These are phyloP conservation scores for Hirtodrosophila trivittata DNA, from an alignment of 2,888 invertebrate genomes.

Conservation along the genomic window DNA sequence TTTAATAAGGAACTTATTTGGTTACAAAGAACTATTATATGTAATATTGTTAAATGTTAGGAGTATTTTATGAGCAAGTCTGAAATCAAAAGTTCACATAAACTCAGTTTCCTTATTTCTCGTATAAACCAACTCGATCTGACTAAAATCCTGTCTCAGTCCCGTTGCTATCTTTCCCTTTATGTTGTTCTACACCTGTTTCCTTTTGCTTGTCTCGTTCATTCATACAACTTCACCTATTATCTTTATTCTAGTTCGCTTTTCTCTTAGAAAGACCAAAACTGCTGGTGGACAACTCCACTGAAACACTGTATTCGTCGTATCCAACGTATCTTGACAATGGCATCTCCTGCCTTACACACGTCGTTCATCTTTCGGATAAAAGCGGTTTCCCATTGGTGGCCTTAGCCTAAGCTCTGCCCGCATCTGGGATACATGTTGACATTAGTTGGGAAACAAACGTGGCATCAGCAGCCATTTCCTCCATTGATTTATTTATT, in stretches of 20 bases:
- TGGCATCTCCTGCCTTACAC: constrained; percentile 2
- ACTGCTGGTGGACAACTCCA: constrained; percentile 14
- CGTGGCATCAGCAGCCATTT: constrained; percentile 21
- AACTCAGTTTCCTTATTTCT: no score
- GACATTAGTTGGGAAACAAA: constrained; percentile 2
- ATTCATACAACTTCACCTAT: no score
- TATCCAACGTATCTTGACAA: constrained; percentile 4
- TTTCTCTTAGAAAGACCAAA: background rate
- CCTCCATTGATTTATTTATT: constrained; percentile 39
- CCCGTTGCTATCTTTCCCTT: no score
- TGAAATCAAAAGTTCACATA: no score
- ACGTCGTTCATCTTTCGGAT: constrained; percentile 15
- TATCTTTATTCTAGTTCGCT: background rate
- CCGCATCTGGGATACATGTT: constrained; percentile 24
- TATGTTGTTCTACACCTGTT: no score
- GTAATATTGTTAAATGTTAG: no score
- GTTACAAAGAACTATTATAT: no score
- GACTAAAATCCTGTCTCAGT: no score
- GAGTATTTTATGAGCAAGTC: no score
- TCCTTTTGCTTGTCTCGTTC: no score
- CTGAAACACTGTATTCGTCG: background rate
- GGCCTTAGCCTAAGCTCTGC: constrained; percentile 15
- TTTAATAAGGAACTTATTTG: no score
- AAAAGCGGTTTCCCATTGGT: constrained; percentile 12
- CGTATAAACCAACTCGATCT: no score